Evolutionary conservation across 2,888 invertebrate genomes (phyloP).

Genomic region (Thecophora atra): DNA sequence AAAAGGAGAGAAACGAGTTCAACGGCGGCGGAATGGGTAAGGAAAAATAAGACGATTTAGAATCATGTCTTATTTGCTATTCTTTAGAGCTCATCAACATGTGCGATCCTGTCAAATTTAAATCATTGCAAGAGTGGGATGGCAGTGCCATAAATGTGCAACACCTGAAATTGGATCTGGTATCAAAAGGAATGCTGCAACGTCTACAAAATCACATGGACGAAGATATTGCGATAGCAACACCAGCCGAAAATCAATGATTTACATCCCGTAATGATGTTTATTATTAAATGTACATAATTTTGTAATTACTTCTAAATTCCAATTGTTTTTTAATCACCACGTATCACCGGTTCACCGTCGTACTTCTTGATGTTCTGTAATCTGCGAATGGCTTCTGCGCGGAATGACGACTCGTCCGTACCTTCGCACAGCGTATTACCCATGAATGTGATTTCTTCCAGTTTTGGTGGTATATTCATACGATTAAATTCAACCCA

Average conservation of each 20-base stretch:
- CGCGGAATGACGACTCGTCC: conserved; percentile 76
- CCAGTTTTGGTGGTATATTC: conserved; percentile 75
- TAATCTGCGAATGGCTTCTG: conserved; percentile 76
- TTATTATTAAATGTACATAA: not conserved
- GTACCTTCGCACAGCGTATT: conserved; percentile 81
- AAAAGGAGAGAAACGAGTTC: conserved; percentile 79
- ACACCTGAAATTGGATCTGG: conserved; percentile 62
- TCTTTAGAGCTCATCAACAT: conserved; percentile 58
- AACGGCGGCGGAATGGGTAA: conserved; percentile 79
- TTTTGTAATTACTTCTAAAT: not conserved
- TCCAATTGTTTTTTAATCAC: conserved; percentile 38
- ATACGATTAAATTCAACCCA: conserved; percentile 89
- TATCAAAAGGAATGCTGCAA: conserved; percentile 59
- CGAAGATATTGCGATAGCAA: not conserved
- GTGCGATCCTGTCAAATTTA: conserved; percentile 58
- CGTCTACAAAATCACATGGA: conserved; percentile 48
- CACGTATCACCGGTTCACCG: conserved; percentile 72
- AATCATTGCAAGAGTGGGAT: conserved; percentile 63
- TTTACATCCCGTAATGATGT: not conserved
- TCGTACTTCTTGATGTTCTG: conserved; percentile 83
- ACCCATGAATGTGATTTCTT: conserved; percentile 84
- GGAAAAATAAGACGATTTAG: conserved; percentile 30
- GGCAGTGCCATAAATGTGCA: conserved; percentile 65
- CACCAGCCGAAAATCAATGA: conserved; percentile 28
- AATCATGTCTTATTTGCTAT: too few species aligned